These are phyloP conservation scores for Hiodon tergisus DNA, from an alignment of 2,113 vertebrate species.

Conservation along the genomic window DNA sequence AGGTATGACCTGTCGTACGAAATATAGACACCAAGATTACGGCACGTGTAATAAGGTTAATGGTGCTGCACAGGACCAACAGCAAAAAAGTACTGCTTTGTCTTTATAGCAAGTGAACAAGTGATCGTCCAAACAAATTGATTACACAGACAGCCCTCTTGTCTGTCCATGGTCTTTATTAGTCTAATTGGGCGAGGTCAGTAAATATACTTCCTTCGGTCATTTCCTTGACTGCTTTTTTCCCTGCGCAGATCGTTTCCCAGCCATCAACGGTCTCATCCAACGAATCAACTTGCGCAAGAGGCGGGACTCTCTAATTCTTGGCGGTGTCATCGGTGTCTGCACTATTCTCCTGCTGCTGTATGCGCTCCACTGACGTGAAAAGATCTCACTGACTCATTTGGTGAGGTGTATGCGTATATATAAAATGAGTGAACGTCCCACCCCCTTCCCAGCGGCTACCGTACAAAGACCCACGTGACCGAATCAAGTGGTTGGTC, in stretches of 20 bases:
- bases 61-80: conserved; percentile 62
- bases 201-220: too few relatives aligned
- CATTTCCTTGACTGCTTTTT: conserved; percentile 46
- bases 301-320: conserved; percentile 87
- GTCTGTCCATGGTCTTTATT: too few relatives aligned
- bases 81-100: too few relatives aligned
- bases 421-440: neutral
- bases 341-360: conserved; percentile 91
- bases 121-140: too few relatives aligned
- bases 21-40: too few relatives aligned
- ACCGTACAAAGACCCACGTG: conserved; percentile 4
- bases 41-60: too few relatives aligned
- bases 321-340: conserved; percentile 80
- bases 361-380: conserved; percentile 85
- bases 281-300: conserved; percentile 95
- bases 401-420: conserved; percentile 31
- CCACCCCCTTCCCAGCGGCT: neutral
- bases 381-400: conserved; percentile 13
- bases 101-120: too few relatives aligned
- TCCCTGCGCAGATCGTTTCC: conserved; percentile 77
- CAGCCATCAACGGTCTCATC: conserved; percentile 92
- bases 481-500: conserved; percentile 16
- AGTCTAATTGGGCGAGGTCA: too few relatives aligned
- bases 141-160: too few relatives aligned
- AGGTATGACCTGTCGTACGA: too few relatives aligned